Evolutionary conservation across 2,797 vertebrate genomes (phyloP).

Genomic region (Margarornis squamiger): DNA sequence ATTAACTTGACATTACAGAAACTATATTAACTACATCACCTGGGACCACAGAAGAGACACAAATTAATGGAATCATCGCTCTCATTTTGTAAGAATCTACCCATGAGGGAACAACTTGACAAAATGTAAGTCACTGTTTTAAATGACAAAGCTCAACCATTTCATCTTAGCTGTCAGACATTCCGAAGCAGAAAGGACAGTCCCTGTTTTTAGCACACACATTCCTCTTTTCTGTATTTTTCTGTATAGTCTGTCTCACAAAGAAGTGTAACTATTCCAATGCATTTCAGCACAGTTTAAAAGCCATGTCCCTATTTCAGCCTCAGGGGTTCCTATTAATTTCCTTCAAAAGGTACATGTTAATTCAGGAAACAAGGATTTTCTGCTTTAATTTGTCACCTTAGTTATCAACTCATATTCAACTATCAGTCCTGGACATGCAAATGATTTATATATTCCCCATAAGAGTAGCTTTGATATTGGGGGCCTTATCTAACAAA

Average conservation of each 20-base stretch:
- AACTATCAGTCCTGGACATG: background rate
- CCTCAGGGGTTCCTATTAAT: background rate
- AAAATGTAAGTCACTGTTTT: constrained; percentile 41
- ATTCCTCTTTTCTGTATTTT: background rate
- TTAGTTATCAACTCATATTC: background rate
- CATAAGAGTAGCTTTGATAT: background rate
- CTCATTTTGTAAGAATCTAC: constrained; percentile 12
- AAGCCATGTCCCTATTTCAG: background rate
- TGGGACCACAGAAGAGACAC: constrained; percentile 17
- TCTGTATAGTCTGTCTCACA: background rate
- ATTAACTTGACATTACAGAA: constrained; percentile 50
- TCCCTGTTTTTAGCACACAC: constrained; percentile 17
- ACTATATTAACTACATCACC: constrained; percentile 30
- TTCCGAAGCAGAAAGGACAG: background rate
- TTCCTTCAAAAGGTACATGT: background rate
- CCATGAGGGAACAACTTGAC: constrained; percentile 9
- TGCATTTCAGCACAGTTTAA: constrained; percentile 29
- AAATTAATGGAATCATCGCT: constrained; percentile 34
- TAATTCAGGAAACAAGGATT: constrained; percentile 9
- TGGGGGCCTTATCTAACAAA: background rate
- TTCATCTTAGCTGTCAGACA: constrained; percentile 5
- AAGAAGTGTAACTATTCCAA: constrained; percentile 16
- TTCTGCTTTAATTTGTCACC: constrained; percentile 28
- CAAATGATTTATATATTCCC: background rate
- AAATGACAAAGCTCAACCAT: background rate